Base-by-base conservation (phyloP, 2,797 vertebrate species). In the Loris lydekkerianus region DNA sequence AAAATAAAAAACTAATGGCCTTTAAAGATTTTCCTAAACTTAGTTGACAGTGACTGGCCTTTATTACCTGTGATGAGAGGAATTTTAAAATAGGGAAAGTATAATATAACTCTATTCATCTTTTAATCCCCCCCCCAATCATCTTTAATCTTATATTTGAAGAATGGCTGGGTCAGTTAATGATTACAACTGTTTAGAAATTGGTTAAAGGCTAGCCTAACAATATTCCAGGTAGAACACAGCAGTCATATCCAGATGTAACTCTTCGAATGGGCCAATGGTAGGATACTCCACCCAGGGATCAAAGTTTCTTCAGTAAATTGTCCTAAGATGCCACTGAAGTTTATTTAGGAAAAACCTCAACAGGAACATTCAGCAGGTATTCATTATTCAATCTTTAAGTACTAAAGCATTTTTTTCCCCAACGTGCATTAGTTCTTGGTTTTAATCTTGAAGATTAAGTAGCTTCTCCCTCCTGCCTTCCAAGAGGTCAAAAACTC, bases 171-270 rank as follows among this genome's bases (percentile, higher is more conserved):
- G 60, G 60, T 78, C 56, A 96, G 40, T 25, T 58, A 88, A 73
- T 84, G 53, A 91, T 80, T 70, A 90, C 81, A 95, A 86, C 10
- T 91, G 21, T 84, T 96, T 96, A 96, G 7, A 49, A 60, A 67
- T 2, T 91, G 29, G 29, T 77, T 70, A 95, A 89, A 89, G 29
- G 70, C 31, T 81, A 80, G 91, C 34, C 76, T 97, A 96, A 84
- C 40, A 89, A 82, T 91, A 87, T 87, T 96, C 61, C 46, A 70
- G 43, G 76, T 76, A 91, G 63, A 88, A 82, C 2, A 88, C 5
- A 92, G 70, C 46, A 86, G 97, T 92, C 91, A 95, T 92, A 95
- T 93, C 31, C 95, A 91, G 90, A 65, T 93, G 75, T 37, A 82
- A 91, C 49, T 96, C 95, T 97, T 95, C 86, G 86, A 77, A 72